phyloP scores from a whole-genome alignment of 2,888 invertebrate genomes.

The Rotaria sp. region DNA sequence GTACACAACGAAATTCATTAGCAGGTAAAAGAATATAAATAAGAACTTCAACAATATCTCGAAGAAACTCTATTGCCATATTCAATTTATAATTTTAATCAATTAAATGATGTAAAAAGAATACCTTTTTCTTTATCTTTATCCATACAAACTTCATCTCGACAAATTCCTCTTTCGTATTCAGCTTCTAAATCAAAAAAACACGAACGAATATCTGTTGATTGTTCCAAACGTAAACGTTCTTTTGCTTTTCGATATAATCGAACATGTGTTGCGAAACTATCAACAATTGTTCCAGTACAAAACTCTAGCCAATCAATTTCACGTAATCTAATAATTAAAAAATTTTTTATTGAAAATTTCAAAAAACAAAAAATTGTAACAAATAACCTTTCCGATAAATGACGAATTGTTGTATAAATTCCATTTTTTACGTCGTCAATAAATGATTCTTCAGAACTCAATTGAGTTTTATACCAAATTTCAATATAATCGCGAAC shows the following conservation, averaged over 20 bases:
- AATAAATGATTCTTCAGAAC: conserved; percentile 68
- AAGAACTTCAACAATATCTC: conserved; percentile 35
- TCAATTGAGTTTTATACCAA: conserved; percentile 58
- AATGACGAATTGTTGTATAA: conserved; percentile 40
- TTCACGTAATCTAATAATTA: conserved; percentile 63
- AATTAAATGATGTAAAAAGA: conserved; percentile 28
- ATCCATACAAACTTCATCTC: conserved; percentile 72
- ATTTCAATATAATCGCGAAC: conserved; percentile 74
- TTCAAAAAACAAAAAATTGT: neutral
- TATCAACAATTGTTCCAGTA: conserved; percentile 78
- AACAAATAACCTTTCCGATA: conserved; percentile 32
- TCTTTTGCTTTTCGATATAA: conserved; percentile 70
- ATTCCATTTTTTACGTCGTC: conserved; percentile 66
- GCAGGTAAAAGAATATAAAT: conserved; percentile 34
- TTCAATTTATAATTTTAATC: neutral
- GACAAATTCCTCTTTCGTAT: conserved; percentile 72
- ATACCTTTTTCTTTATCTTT: conserved; percentile 59
- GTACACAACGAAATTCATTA: conserved; percentile 29
- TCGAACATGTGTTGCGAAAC: conserved; percentile 78
- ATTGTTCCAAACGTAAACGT: conserved; percentile 52
- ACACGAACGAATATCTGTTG: conserved; percentile 54
- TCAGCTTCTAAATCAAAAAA: conserved; percentile 83
- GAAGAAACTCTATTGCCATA: neutral
- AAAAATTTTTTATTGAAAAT: neutral
- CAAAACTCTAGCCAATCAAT: conserved; percentile 83